A percentile compares a stretch with the other conserved stretches of the same genome.
Conservation (phyloP, 2,113 vertebrate species). For the Paracanthobrama guichenoti region DNA sequence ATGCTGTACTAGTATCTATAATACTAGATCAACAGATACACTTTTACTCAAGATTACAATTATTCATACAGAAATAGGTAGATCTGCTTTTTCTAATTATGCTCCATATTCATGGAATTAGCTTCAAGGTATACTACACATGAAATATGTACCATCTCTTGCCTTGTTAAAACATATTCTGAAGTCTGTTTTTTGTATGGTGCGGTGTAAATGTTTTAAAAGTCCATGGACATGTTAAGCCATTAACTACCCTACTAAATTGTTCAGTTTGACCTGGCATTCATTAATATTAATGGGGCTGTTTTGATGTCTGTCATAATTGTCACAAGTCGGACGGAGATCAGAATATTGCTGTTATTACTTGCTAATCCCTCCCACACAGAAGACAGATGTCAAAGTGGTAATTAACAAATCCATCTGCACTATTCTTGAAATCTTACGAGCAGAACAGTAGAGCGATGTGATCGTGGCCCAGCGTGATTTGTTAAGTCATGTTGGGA, state of each 20-base stretch:
- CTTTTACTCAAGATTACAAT: too few relatives aligned
- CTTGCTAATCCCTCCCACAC: conserved; percentile 65
- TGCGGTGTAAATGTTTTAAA: too few relatives aligned
- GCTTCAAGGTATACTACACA: too few relatives aligned
- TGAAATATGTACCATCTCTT: too few relatives aligned
- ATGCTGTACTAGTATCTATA: too few relatives aligned
- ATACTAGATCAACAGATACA: too few relatives aligned
- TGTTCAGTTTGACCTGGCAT: conserved; percentile 42
- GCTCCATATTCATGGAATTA: too few relatives aligned
- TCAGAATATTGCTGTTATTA: conserved; percentile 61
- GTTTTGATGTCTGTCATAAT: conserved; percentile 70
- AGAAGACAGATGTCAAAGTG: conserved; percentile 72
- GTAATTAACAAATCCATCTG: conserved; percentile 75
- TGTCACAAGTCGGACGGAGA: conserved; percentile 50
- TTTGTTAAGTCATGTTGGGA: conserved; percentile 44
- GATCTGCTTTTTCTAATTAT: too few relatives aligned
- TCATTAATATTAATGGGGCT: conserved; percentile 61
- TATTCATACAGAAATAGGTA: too few relatives aligned
- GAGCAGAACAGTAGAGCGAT: conserved; percentile 23
- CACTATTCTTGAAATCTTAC: conserved; percentile 57
- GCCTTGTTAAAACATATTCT: too few relatives aligned
- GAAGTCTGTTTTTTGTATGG: too few relatives aligned
- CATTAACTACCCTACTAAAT: conserved; percentile 41
- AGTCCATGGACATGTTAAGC: background rate
- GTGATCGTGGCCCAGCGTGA: conserved; percentile 29